Evolutionary conservation across 2,888 invertebrate species (phyloP).

Genomic region (Pachliopta kotzebuea): DNA sequence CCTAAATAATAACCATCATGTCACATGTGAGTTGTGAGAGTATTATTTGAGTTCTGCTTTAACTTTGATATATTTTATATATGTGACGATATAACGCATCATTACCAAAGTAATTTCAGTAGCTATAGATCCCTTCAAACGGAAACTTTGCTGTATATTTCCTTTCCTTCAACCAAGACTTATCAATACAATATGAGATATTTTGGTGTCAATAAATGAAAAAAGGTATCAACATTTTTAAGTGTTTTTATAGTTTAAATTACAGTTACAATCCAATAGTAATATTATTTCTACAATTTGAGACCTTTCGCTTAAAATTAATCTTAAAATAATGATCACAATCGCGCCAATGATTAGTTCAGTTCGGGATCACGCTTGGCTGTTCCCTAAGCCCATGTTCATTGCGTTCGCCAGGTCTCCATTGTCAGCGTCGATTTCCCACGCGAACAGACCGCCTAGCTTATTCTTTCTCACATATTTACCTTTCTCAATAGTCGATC

Average conservation of each 20-base stretch:
- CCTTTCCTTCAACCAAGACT: no score
- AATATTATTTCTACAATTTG: conserved; percentile 39
- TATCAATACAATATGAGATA: no score
- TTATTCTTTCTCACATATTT: conserved; percentile 74
- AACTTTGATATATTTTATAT: no score
- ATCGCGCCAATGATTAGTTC: conserved; percentile 26
- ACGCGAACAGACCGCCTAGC: conserved; percentile 69
- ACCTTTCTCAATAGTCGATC: conserved; percentile 71
- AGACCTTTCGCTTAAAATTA: conserved; percentile 44
- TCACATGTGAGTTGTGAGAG: no score
- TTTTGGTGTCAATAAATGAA: neutral
- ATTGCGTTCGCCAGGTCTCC: conserved; percentile 72
- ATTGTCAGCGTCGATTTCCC: conserved; percentile 75
- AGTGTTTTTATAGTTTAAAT: conserved; percentile 31
- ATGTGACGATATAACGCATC: no score
- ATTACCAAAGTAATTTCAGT: no score
- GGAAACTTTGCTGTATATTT: no score
- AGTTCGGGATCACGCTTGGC: conserved; percentile 37
- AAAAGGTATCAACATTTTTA: neutral
- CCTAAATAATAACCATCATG: no score
- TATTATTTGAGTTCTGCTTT: no score
- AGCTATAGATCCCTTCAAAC: no score
- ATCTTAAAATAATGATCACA: conserved; percentile 43
- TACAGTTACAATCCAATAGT: conserved; percentile 39
- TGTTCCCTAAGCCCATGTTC: conserved; percentile 73